Evolutionary conservation across 2,113 vertebrate genomes (phyloP).

Genomic region (Paratilapia polleni): DNA sequence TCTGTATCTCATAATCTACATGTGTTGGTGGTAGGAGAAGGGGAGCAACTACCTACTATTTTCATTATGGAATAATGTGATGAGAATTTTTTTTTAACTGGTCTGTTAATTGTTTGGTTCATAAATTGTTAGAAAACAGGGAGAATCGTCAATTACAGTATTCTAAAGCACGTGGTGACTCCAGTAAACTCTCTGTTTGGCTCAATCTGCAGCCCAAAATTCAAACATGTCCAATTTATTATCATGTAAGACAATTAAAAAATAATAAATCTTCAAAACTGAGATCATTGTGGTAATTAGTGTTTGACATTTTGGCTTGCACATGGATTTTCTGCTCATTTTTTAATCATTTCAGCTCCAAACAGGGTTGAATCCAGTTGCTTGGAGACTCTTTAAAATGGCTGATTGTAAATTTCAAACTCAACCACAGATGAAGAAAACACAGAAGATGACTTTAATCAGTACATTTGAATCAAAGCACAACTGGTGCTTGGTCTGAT

Average conservation of each 20-base stretch:
- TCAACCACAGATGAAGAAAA: neutral
- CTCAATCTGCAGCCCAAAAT: neutral
- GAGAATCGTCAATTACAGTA: too few relatives aligned
- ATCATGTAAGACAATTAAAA: neutral
- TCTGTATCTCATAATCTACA: too few relatives aligned
- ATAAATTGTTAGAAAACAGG: too few relatives aligned
- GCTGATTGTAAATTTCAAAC: neutral
- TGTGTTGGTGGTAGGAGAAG: neutral
- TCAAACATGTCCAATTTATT: neutral
- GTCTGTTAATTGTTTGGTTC: too few relatives aligned
- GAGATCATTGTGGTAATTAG: neutral
- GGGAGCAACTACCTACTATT: too few relatives aligned
- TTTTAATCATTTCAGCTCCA: neutral
- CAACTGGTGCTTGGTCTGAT: too few relatives aligned
- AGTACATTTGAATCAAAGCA: too few relatives aligned
- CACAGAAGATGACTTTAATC: neutral
- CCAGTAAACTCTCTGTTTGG: neutral
- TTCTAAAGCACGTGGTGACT: neutral
- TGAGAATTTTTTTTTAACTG: neutral
- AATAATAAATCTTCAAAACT: neutral
- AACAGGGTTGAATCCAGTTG: neutral
- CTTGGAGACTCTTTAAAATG: neutral
- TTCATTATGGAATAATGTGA: neutral
- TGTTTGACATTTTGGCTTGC: neutral
- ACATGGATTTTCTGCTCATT: neutral